Percentiles rank a stretch among this genome's conserved stretches.
These are phyloP conservation scores for Pristionchus arcanus DNA, from an alignment of 2,888 invertebrate species.

Conservation along the genomic window DNA sequence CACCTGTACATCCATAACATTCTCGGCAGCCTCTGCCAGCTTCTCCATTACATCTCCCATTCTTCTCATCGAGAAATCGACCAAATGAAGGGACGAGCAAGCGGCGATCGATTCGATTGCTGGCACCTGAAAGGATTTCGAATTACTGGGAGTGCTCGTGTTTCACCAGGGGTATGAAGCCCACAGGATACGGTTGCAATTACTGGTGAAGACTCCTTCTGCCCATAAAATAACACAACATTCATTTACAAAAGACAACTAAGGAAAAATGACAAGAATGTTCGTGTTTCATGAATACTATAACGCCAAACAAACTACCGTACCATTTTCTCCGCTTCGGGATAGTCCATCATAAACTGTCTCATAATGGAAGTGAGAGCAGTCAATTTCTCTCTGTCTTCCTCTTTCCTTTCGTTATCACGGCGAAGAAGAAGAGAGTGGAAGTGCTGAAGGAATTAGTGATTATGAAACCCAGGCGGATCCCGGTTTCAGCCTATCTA, in stretches of 20 bases:
- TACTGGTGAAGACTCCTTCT: too few species aligned
- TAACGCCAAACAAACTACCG: not conserved
- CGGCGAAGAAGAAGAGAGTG: not conserved
- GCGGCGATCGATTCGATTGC: constrained; percentile 4
- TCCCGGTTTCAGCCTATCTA: not conserved
- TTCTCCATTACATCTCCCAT: not conserved
- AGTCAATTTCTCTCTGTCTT: not conserved
- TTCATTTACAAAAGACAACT: too few species aligned
- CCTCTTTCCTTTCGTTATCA: not conserved
- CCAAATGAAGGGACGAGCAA: not conserved
- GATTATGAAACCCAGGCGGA: not conserved
- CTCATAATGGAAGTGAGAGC: not conserved
- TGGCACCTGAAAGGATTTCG: not conserved
- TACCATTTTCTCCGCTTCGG: constrained; percentile 35
- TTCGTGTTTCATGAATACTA: not conserved
- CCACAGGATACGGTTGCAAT: too few species aligned
- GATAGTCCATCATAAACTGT: constrained; percentile 41
- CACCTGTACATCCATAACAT: constrained; percentile 23
- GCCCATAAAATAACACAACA: not conserved
- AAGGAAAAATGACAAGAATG: too few species aligned
- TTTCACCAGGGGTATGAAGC: too few species aligned
- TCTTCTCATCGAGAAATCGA: constrained; percentile 13
- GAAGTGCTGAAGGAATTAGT: not conserved
- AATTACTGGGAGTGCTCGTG: not conserved
- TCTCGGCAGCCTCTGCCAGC: not conserved